These are phyloP conservation scores for Zhuqinia jingwanae DNA, from an alignment of 2,888 invertebrate genomes.

Conservation along the genomic window DNA sequence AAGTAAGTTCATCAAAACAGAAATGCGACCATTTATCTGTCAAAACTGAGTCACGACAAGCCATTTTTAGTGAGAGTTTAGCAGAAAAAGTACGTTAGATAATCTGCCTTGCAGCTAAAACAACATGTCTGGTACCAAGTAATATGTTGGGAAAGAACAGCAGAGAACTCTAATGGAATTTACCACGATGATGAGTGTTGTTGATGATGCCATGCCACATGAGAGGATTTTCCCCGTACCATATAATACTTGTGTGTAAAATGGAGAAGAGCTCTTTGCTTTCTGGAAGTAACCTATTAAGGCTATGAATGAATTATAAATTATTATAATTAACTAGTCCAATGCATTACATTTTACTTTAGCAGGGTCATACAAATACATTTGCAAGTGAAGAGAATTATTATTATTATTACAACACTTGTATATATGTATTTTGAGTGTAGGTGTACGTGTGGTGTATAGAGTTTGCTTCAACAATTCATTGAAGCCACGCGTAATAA, in stretches of 20 bases:
- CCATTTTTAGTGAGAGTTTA: too few species aligned
- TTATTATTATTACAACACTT: not conserved
- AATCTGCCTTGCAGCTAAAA: not conserved
- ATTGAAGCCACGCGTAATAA: conserved; percentile 25
- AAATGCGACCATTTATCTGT: too few species aligned
- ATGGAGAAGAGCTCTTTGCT: not conserved
- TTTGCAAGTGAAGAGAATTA: not conserved
- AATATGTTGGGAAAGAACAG: too few species aligned
- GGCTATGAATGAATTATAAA: conserved; percentile 9
- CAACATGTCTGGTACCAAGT: too few species aligned
- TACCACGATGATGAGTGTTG: not conserved
- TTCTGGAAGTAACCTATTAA: conserved; percentile 11
- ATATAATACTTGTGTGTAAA: not conserved
- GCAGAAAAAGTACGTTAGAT: too few species aligned
- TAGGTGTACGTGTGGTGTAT: not conserved
- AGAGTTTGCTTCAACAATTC: conserved; percentile 2
- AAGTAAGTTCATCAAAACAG: too few species aligned
- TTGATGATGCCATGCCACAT: too few species aligned
- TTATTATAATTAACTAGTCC: conserved; percentile 19
- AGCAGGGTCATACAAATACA: not conserved
- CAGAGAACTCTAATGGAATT: not conserved
- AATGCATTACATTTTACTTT: conserved; percentile 30
- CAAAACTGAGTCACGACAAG: too few species aligned
- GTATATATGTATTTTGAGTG: not conserved
- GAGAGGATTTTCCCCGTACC: conserved; percentile 4